Percentiles rank a stretch among this genome's conserved stretches.
Evolutionary conservation across 2,888 invertebrate species (phyloP).

Genomic region (Aquatica leii): DNA sequence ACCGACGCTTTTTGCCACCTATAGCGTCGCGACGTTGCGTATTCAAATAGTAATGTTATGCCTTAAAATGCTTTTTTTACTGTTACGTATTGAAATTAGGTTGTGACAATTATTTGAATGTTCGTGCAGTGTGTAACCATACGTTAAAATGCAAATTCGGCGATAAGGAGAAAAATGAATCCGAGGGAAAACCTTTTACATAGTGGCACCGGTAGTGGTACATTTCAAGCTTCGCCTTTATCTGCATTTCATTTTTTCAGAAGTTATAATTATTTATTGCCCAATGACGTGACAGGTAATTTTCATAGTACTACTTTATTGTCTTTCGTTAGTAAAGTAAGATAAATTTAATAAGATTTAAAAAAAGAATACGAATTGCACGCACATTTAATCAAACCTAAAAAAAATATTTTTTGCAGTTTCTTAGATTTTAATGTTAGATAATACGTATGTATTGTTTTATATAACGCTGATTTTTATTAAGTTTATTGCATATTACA

Average conservation of each 20-base stretch:
- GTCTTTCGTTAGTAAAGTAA: background rate
- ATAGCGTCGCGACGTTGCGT: constrained; percentile 49
- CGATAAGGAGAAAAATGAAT: constrained; percentile 13
- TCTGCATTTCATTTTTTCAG: constrained; percentile 71
- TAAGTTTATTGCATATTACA: too few species aligned
- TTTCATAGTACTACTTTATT: background rate
- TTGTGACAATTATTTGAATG: too few species aligned
- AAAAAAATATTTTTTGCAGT: too few species aligned
- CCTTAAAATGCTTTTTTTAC: constrained; percentile 19
- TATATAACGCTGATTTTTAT: too few species aligned
- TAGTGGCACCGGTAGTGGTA: constrained; percentile 47
- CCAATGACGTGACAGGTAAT: constrained; percentile 65
- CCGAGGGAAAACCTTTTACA: constrained; percentile 49
- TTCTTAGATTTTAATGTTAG: too few species aligned
- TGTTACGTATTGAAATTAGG: constrained; percentile 11
- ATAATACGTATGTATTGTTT: too few species aligned
- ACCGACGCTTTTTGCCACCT: constrained; percentile 40
- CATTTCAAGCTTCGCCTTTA: constrained; percentile 61
- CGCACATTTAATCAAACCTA: too few species aligned
- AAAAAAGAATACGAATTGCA: too few species aligned
- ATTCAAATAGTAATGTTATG: constrained; percentile 50
- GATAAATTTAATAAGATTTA: too few species aligned
- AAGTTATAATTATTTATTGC: constrained; percentile 72
- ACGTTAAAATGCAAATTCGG: background rate
- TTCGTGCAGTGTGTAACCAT: too few species aligned